phyloP scores from a whole-genome alignment of 1,140 invertebrate species.

The Brachionus koreanus region DNA sequence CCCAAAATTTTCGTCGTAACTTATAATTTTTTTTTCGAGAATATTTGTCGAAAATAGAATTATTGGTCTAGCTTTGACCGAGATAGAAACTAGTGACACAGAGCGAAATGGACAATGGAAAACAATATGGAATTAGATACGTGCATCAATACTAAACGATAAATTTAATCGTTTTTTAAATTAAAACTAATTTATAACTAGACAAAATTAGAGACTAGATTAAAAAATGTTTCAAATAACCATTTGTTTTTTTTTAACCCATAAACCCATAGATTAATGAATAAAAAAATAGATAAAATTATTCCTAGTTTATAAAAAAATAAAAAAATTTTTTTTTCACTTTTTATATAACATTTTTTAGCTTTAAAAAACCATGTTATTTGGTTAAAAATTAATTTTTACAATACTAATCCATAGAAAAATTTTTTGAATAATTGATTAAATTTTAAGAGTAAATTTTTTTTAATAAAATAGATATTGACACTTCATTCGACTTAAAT shows the following conservation, averaged over 20 bases:
- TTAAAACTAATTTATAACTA: background rate
- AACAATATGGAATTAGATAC: background rate
- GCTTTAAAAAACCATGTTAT: too few relatives aligned
- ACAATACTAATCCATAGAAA: too few relatives aligned
- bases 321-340: too few relatives aligned
- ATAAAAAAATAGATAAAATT: background rate
- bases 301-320: too few relatives aligned
- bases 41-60: background rate
- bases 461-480: too few relatives aligned
- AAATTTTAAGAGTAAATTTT: too few relatives aligned
- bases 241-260: background rate
- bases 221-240: background rate
- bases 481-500: too few relatives aligned
- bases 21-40: background rate
- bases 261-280: background rate
- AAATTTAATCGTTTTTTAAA: background rate
- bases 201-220: background rate
- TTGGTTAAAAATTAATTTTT: too few relatives aligned
- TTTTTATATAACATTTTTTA: too few relatives aligned
- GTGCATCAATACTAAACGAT: constrained; percentile 4
- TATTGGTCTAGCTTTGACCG: background rate
- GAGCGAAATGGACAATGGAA: background rate
- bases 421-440: too few relatives aligned
- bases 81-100: background rate
- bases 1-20: background rate